Evolutionary conservation across 2,113 vertebrate species (phyloP).

Genomic region (Ursus arctos): DNA sequence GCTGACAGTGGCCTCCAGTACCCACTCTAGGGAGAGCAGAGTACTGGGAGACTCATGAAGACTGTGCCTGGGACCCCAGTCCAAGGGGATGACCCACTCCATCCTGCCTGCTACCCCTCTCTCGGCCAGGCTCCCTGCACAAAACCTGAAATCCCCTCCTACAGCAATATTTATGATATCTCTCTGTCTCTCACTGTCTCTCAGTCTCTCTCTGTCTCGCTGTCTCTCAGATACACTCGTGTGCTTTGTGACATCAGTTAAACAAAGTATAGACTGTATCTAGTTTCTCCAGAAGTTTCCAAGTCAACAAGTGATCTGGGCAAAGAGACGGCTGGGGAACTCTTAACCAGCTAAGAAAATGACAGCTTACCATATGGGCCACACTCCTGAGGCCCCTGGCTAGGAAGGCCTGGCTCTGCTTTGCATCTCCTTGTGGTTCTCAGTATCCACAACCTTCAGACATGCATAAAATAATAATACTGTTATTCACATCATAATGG

Average conservation of each 20-base stretch:
- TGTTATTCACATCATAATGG: rapidly evolving
- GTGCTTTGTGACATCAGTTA: not conserved
- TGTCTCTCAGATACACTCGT: not conserved
- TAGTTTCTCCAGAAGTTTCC: not conserved
- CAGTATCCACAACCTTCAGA: not conserved
- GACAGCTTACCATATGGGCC: not conserved
- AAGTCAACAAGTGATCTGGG: not conserved
- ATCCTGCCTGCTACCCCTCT: not conserved
- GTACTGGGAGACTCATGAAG: not conserved
- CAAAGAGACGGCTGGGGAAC: not conserved
- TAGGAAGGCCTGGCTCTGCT: not conserved
- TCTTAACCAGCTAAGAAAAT: not conserved
- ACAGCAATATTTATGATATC: not conserved
- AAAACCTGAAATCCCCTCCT: not conserved
- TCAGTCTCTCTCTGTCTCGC: not conserved
- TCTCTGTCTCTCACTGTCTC: too few species aligned
- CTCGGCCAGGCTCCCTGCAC: not conserved
- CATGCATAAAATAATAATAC: rapidly evolving
- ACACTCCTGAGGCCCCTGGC: not conserved
- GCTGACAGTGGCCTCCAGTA: too few species aligned
- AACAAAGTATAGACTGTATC: not conserved
- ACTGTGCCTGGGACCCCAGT: rapidly evolving
- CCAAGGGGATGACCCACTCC: rapidly evolving
- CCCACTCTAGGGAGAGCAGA: not conserved
- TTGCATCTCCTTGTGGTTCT: not conserved